These are phyloP conservation scores for Clamator glandarius DNA, from an alignment of 2,797 vertebrate genomes.

Conservation along the genomic window DNA sequence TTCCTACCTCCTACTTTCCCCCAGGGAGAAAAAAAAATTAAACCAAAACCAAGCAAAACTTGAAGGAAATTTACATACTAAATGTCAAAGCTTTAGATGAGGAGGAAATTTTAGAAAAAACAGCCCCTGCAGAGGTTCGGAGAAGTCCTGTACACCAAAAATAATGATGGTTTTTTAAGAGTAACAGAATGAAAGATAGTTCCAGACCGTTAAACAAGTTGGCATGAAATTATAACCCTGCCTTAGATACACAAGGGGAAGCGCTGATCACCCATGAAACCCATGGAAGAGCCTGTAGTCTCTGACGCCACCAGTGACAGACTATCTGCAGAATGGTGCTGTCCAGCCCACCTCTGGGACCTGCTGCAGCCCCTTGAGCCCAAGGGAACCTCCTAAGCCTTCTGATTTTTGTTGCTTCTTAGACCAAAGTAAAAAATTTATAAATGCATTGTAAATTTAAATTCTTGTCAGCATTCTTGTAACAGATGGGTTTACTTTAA, in stretches of 20 bases:
- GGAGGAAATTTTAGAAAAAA: not conserved
- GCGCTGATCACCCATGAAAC: not conserved
- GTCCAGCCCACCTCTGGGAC: not conserved
- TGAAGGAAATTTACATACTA: not conserved
- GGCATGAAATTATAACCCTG: not conserved
- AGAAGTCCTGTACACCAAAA: not conserved
- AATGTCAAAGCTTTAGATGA: not conserved
- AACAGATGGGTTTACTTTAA: constrained; percentile 1
- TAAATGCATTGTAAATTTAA: not conserved
- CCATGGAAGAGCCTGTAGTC: not conserved
- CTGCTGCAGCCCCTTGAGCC: not conserved
- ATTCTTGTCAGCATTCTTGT: not conserved
- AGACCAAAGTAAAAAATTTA: not conserved
- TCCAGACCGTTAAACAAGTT: not conserved
- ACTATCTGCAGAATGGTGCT: not conserved
- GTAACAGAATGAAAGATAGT: not conserved
- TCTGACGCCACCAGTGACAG: not conserved
- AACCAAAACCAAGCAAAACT: not conserved
- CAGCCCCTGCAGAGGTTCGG: not conserved
- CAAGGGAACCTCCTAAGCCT: not conserved
- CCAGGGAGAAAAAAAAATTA: not conserved
- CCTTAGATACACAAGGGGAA: not conserved
- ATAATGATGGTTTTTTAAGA: not conserved
- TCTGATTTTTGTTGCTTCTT: not conserved
- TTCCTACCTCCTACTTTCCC: not conserved